These are phyloP conservation scores for Glyphotaelius pellucidus DNA, from an alignment of 2,888 invertebrate genomes.

Conservation along the genomic window DNA sequence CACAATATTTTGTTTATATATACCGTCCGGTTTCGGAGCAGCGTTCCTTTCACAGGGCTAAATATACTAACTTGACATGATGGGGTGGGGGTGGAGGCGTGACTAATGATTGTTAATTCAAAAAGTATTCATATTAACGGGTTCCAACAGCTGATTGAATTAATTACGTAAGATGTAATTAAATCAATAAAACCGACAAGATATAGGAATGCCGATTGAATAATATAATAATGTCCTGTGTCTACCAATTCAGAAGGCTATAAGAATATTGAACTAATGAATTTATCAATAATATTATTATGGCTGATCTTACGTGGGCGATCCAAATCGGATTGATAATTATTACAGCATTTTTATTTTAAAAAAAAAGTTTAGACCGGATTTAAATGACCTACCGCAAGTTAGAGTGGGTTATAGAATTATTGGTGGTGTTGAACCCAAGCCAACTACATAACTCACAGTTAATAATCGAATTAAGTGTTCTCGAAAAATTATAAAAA, in stretches of 20 bases:
- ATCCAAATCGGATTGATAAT: background rate
- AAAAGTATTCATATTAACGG: background rate
- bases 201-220: background rate
- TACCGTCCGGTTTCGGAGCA: no score
- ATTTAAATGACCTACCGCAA: conserved; percentile 15
- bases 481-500: no score
- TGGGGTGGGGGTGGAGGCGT: no score
- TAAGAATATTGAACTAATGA: background rate
- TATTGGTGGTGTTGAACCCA: background rate
- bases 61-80: no score
- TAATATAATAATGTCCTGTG: background rate
- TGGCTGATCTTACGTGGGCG: background rate
- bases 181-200: background rate
- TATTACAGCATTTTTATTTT: background rate
- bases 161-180: background rate
- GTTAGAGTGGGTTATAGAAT: background rate
- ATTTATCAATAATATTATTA: background rate
- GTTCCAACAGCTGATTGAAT: background rate
- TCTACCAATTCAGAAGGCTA: background rate
- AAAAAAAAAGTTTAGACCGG: background rate
- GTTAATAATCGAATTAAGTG: no score
- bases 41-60: no score
- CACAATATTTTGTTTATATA: no score
- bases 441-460: no score
- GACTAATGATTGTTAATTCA: no score